A percentile compares a stretch with the other conserved stretches of the same genome.
Evolutionary conservation across 2,797 vertebrate genomes (phyloP).

Genomic region (Avahi laniger): DNA sequence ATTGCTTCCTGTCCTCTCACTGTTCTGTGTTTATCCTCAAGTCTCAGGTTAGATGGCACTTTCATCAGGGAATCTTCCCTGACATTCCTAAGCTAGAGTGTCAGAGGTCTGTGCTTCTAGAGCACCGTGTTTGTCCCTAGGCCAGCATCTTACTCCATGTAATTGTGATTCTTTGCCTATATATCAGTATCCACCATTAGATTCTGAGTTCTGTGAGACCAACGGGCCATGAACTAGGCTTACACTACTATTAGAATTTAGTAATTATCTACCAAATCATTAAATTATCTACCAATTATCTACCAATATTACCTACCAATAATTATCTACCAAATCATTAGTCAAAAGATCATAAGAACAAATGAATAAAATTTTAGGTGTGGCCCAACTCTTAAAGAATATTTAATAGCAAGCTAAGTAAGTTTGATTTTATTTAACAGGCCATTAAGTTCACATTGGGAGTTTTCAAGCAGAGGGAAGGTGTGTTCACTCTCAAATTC

Average conservation of each 20-base stretch:
- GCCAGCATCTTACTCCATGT: neutral
- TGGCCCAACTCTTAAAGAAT: neutral
- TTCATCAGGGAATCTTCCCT: neutral
- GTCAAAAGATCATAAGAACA: neutral
- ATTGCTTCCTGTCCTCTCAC: neutral
- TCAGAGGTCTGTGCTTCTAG: neutral
- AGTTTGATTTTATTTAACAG: neutral
- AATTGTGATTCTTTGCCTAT: neutral
- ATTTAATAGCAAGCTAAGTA: neutral
- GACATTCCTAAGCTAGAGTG: neutral
- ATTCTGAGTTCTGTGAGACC: neutral
- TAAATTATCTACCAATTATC: neutral
- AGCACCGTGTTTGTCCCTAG: neutral
- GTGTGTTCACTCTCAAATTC: neutral
- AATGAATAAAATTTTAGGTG: neutral
- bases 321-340: neutral
- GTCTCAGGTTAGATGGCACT: neutral
- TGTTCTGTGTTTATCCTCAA: neutral
- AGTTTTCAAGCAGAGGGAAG: neutral
- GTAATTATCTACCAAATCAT: too few species aligned
- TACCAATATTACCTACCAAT: neutral
- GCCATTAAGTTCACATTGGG: neutral
- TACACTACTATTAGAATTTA: neutral
- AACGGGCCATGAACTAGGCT: neutral
- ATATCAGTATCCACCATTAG: neutral